Evolutionary conservation across 2,888 invertebrate genomes (phyloP).

Genomic region (Allolobophora icterica): DNA sequence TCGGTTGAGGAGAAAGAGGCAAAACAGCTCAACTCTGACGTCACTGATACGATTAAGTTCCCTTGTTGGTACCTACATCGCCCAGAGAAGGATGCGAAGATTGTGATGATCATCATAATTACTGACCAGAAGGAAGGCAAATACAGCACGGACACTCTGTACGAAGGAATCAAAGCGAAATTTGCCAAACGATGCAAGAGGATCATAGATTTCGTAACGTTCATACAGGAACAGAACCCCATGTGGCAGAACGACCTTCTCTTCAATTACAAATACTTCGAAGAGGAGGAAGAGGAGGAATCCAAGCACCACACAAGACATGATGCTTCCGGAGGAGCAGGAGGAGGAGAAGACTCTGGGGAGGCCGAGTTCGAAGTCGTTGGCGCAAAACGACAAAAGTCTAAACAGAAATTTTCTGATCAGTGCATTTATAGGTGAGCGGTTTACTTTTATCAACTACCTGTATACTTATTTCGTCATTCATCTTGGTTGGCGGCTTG

Average conservation of each 20-base stretch:
- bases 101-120: neutral
- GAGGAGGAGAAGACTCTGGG: neutral
- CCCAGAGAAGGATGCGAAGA: neutral
- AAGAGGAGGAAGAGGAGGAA: neutral
- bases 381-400: neutral
- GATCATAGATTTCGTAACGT: neutral
- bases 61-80: neutral
- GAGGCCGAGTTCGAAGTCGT: neutral
- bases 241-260: neutral
- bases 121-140: neutral
- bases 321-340: neutral
- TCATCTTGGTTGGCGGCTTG: too few species aligned
- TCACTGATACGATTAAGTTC: neutral
- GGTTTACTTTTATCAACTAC: too few species aligned
- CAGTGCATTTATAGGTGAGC: neutral
- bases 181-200: too few species aligned
- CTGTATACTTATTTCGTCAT: too few species aligned
- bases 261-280: neutral
- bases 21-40: neutral
- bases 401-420: constrained; percentile 9
- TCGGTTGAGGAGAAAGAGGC: neutral
- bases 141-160: neutral
- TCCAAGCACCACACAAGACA: neutral
- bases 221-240: constrained; percentile 3
- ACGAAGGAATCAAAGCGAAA: constrained; percentile 11